phyloP scores from a whole-genome alignment of 53 echinoderm and acorn worm genomes.

The Temnopleurus reevesii region DNA sequence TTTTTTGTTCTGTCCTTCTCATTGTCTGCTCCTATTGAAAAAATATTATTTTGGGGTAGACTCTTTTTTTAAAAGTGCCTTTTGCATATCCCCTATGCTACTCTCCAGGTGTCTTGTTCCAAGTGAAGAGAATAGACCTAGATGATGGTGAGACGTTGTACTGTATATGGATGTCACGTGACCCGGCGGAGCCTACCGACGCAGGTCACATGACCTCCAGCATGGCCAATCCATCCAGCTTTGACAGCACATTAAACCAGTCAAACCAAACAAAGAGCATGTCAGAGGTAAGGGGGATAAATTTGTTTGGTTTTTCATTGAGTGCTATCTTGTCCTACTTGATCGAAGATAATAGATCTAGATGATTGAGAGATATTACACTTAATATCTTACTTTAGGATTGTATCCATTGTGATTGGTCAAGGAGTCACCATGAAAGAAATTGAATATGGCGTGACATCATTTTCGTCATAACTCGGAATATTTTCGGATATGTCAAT shows the following conservation, averaged over 20 bases:
- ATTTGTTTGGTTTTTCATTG: neutral
- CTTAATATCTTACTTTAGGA: too few species aligned
- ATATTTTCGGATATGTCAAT: too few species aligned
- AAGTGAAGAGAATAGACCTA: conserved; percentile 80
- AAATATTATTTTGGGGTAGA: too few species aligned
- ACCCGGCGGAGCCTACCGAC: conserved; percentile 89
- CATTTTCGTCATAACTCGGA: too few species aligned
- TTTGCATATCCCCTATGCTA: neutral
- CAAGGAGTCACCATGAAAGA: too few species aligned
- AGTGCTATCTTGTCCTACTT: too few species aligned
- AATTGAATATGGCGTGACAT: too few species aligned
- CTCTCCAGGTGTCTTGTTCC: conserved; percentile 79
- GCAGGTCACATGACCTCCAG: conserved; percentile 80
- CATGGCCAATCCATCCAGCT: conserved; percentile 82
- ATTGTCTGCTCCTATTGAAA: neutral
- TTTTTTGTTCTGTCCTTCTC: neutral
- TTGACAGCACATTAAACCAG: conserved; percentile 85
- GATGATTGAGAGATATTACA: too few species aligned
- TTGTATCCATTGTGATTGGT: too few species aligned
- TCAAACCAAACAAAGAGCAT: conserved; percentile 77
- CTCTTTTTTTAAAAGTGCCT: too few species aligned
- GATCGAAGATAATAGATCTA: too few species aligned
- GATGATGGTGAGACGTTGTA: conserved; percentile 75
- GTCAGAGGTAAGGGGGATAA: conserved; percentile 70
- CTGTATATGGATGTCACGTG: conserved; percentile 96